Evolutionary conservation across 2,797 vertebrate genomes (phyloP).

Genomic region (Chanos chanos): DNA sequence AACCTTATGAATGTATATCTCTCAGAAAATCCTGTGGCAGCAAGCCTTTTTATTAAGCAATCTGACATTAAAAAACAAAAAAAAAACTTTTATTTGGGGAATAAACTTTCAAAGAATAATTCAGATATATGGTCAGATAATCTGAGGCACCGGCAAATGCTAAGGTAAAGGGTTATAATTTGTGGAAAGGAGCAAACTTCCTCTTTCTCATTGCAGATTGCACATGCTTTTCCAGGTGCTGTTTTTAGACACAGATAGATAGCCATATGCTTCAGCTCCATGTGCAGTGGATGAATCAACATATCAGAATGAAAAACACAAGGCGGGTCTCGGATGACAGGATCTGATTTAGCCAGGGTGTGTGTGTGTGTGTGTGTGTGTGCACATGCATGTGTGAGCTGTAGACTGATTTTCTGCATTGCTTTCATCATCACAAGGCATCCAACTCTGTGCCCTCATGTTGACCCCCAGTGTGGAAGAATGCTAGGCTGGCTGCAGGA

Average conservation of each 20-base stretch:
- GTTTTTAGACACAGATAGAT: not conserved
- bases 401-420: conserved; percentile 5
- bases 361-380: conserved; percentile 9
- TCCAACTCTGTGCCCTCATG: conserved; percentile 12
- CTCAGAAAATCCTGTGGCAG: no score
- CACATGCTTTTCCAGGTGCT: not conserved
- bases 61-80: no score
- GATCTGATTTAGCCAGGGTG: conserved; percentile 15
- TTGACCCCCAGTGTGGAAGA: conserved; percentile 15
- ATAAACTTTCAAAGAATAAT: no score
- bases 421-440: conserved; percentile 2
- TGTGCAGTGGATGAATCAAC: not conserved
- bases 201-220: no score
- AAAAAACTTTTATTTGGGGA: no score
- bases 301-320: conserved; percentile 4
- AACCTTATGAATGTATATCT: no score
- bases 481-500: conserved; percentile 8
- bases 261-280: not conserved
- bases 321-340: conserved; percentile 17
- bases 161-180: no score
- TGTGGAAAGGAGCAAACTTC: no score
- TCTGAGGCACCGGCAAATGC: no score
- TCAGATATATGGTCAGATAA: no score
- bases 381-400: not conserved
- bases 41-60: no score